Evolutionary conservation across 2,888 invertebrate species (phyloP).

Genomic region (Rotaria socialis): DNA sequence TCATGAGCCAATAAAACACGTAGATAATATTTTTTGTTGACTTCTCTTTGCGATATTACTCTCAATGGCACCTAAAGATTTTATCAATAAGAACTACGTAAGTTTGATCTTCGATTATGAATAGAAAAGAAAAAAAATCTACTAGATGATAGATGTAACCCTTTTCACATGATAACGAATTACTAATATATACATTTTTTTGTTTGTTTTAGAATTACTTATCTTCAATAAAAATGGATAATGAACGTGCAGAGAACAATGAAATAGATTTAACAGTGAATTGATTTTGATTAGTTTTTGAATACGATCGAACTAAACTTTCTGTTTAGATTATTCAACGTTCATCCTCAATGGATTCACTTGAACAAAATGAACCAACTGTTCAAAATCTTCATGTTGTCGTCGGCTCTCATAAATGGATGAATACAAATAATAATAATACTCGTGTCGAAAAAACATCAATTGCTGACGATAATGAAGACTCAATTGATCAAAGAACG

Average conservation of each 20-base stretch:
- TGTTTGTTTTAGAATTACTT: neutral
- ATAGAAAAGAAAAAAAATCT: neutral
- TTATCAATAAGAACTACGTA: neutral
- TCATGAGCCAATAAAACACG: neutral
- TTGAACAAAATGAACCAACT: neutral
- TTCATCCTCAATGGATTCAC: neutral
- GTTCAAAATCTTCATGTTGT: neutral
- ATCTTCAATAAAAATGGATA: neutral
- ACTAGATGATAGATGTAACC: neutral
- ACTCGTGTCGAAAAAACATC: neutral
- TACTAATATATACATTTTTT: neutral
- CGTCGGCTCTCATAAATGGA: neutral
- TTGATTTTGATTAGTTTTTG: neutral
- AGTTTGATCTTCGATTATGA: neutral
- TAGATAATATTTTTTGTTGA: neutral
- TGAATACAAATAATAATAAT: neutral
- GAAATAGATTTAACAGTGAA: neutral
- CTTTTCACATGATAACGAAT: neutral
- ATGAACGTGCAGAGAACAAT: neutral
- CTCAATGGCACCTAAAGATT: neutral
- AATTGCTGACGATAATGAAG: neutral
- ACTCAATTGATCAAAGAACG: neutral
- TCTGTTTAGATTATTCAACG: neutral
- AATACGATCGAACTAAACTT: neutral
- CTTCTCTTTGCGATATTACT: no score